Evolutionary conservation across 2,113 vertebrate species (phyloP).

Genomic region (Scalopus aquaticus): DNA sequence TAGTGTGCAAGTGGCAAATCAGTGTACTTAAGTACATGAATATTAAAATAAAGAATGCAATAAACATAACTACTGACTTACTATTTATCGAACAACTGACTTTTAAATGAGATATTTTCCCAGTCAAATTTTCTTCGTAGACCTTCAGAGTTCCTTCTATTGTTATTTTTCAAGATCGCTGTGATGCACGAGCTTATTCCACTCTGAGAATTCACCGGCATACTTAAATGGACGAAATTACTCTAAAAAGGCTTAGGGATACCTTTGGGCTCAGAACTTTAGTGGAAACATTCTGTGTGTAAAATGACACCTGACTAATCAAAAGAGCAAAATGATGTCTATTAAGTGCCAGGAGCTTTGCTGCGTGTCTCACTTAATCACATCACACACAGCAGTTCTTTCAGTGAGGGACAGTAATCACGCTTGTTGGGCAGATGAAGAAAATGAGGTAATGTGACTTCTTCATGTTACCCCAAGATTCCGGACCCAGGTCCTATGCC

Average conservation of each 20-base stretch:
- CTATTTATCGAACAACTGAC: constrained; percentile 56
- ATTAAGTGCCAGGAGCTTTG: background rate
- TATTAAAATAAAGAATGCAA: constrained; percentile 68
- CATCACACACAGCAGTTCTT: background rate
- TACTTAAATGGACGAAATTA: constrained; percentile 66
- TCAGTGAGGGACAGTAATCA: background rate
- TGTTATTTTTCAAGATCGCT: constrained; percentile 39
- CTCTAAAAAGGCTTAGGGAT: constrained; percentile 33
- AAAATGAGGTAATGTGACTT: constrained; percentile 3
- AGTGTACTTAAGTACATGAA: constrained; percentile 70
- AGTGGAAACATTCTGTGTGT: constrained; percentile 55
- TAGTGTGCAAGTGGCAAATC: constrained; percentile 69
- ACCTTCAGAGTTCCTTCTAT: constrained; percentile 40
- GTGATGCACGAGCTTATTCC: background rate
- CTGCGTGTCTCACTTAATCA: background rate
- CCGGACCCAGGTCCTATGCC: background rate
- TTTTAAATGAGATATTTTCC: constrained; percentile 65
- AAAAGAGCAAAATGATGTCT: constrained; percentile 24
- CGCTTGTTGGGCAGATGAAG: background rate
- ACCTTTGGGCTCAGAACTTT: constrained; percentile 47
- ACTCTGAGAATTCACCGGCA: constrained; percentile 29
- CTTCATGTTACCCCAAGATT: background rate
- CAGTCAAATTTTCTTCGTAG: constrained; percentile 23
- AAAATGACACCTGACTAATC: constrained; percentile 47
- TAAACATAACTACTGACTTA: constrained; percentile 62